A percentile compares a stretch with the other conserved stretches of the same genome.
Evolutionary conservation across 2,113 vertebrate genomes (phyloP).

Genomic region (Prochilodus magdalenae): DNA sequence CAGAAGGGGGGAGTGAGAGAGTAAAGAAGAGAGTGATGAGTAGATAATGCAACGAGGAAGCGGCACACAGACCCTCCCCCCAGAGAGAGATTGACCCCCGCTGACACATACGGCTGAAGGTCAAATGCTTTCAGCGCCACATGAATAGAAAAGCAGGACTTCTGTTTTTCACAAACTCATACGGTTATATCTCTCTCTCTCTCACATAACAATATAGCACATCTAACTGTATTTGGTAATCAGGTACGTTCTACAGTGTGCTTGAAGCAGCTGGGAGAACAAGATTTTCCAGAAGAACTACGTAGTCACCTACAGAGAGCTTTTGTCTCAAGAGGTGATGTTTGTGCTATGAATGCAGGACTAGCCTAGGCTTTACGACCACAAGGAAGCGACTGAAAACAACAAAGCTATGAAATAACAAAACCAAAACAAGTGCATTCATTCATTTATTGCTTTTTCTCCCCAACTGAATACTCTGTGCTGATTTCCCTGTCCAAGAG

Average conservation of each 20-base stretch:
- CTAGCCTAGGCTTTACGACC: not conserved
- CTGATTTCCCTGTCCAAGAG: no score
- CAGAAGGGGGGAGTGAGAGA: constrained; percentile 11
- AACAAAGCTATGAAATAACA: not conserved
- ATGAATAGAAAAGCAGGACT: not conserved
- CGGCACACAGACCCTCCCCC: not conserved
- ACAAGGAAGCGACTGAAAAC: not conserved
- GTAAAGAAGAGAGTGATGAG: not conserved
- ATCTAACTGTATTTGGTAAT: not conserved
- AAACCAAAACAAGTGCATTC: not conserved
- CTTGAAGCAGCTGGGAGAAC: not conserved
- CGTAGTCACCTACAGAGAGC: not conserved
- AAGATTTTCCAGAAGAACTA: not conserved
- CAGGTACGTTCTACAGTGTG: not conserved
- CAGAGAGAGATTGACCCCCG: not conserved
- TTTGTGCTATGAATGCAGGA: not conserved
- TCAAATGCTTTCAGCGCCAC: not conserved
- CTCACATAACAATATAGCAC: not conserved
- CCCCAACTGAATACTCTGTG: no score
- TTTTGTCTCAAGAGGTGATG: not conserved
- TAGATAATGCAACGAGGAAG: not conserved
- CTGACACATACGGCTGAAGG: no score
- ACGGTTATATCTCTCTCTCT: not conserved
- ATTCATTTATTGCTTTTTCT: not conserved
- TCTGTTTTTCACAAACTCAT: not conserved